Evolutionary conservation across 1,140 invertebrate species (phyloP).

Genomic region (Apis laboriosa): DNA sequence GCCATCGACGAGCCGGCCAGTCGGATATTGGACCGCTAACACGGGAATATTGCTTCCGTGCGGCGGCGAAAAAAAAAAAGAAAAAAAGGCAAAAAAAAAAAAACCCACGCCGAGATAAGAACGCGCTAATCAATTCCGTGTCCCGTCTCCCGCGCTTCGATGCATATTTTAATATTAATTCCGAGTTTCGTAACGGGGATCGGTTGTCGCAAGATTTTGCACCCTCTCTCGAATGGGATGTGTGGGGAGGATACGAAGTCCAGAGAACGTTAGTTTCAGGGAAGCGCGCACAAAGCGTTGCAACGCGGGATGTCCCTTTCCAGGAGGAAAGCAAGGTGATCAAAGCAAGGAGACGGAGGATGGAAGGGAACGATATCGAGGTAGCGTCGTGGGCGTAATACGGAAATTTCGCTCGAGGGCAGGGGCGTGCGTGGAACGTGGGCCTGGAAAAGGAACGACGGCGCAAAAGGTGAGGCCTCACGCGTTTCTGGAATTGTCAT

Average conservation of each 20-base stretch:
- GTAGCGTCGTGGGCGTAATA: conserved; percentile 43
- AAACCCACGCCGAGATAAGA: conserved; percentile 23
- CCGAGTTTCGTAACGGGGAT: not conserved
- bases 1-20: conserved; percentile 37
- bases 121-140: conserved; percentile 45
- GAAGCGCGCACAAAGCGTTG: conserved; percentile 37
- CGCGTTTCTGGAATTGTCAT: conserved; percentile 68
- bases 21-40: conserved; percentile 25
- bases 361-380: conserved; percentile 32
- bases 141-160: conserved; percentile 11
- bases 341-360: conserved; percentile 45
- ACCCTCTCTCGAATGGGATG: not conserved
- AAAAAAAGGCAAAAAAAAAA: too few relatives aligned
- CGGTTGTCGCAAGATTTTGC: too few relatives aligned
- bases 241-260: not conserved
- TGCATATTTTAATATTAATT: conserved; percentile 54
- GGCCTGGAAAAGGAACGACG: not conserved
- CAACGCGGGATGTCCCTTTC: conserved; percentile 42
- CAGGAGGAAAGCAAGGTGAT: conserved; percentile 47
- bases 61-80: not conserved
- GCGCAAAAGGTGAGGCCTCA: conserved; percentile 23
- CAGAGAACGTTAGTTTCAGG: conserved; percentile 31
- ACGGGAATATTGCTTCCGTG: conserved; percentile 43
- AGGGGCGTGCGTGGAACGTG: conserved; percentile 47
- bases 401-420: conserved; percentile 61